phyloP scores from a whole-genome alignment of 2,113 vertebrate genomes.

The Gymnarchus niloticus region DNA sequence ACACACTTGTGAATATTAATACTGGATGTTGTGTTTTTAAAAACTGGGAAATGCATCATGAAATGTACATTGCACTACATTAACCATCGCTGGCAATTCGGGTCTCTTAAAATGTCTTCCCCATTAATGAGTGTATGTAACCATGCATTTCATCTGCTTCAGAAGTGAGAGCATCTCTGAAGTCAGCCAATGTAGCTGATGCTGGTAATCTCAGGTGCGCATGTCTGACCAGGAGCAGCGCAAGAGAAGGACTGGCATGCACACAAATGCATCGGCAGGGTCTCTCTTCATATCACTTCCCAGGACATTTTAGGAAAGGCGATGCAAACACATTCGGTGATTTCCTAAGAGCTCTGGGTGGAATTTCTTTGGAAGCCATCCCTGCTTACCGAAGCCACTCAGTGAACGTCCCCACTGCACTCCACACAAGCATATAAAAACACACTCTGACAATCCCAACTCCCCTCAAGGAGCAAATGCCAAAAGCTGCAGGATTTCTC shows the following conservation, averaged over 20 bases:
- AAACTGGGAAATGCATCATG: background rate
- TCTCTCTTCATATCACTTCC: constrained; percentile 46
- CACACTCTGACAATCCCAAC: constrained; percentile 59
- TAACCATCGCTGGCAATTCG: background rate
- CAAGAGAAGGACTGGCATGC: no score
- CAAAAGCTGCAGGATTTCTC: constrained; percentile 50
- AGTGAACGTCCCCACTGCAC: constrained; percentile 28
- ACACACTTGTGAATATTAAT: background rate
- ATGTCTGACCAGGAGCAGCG: no score
- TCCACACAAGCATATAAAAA: constrained; percentile 53
- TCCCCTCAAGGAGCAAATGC: constrained; percentile 54
- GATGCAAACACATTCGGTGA: constrained; percentile 59
- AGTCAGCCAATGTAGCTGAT: no score
- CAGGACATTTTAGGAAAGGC: constrained; percentile 57
- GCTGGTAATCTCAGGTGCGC: no score
- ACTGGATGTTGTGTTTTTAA: background rate
- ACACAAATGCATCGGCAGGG: no score
- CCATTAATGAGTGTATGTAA: background rate
- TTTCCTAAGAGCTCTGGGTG: constrained; percentile 59
- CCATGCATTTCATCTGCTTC: background rate
- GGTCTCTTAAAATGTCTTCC: background rate
- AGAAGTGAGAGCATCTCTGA: constrained; percentile 37
- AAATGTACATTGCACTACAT: background rate
- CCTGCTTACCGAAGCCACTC: constrained; percentile 37
- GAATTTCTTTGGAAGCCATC: constrained; percentile 43